These are phyloP conservation scores for Melinaea menophilus DNA, from an alignment of 2,888 invertebrate species.

Conservation along the genomic window DNA sequence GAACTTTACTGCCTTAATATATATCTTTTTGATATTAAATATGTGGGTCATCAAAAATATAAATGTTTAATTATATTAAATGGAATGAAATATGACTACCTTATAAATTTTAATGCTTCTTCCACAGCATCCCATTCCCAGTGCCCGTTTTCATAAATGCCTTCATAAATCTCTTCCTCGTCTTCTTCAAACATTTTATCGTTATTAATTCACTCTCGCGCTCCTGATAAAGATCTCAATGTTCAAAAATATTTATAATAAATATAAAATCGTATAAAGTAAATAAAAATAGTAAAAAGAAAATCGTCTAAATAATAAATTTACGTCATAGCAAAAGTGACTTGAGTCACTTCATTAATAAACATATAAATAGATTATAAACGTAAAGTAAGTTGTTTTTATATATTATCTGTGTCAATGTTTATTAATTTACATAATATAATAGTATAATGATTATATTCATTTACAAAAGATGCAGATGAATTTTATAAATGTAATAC, in stretches of 20 bases:
- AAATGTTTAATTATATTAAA: slow-evolving; percentile 8
- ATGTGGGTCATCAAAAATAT: neutral
- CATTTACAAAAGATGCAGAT: too few relatives aligned
- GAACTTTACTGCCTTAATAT: too few relatives aligned
- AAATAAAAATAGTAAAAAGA: slow-evolving; percentile 5
- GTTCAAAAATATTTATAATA: neutral
- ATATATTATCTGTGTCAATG: too few relatives aligned
- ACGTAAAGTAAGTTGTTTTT: too few relatives aligned
- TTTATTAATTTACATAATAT: too few relatives aligned
- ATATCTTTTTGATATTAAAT: neutral
- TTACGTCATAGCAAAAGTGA: slow-evolving; percentile 6
- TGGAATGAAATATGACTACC: slow-evolving; percentile 31
- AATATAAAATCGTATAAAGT: slow-evolving; percentile 3
- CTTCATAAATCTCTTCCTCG: slow-evolving; percentile 34
- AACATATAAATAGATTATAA: neutral
- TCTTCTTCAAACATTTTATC: slow-evolving; percentile 35
- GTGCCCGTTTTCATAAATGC: slow-evolving; percentile 48
- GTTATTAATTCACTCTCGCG: slow-evolving; percentile 20
- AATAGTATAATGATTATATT: too few relatives aligned
- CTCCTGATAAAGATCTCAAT: slow-evolving; percentile 1
- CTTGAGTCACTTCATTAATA: neutral
- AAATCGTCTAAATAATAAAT: neutral
- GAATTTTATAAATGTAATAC: too few relatives aligned
- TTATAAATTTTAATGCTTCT: slow-evolving; percentile 41
- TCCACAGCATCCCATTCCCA: slow-evolving; percentile 58